Base-by-base conservation (phyloP, 2,113 vertebrate species). In the Colius striatus region DNA sequence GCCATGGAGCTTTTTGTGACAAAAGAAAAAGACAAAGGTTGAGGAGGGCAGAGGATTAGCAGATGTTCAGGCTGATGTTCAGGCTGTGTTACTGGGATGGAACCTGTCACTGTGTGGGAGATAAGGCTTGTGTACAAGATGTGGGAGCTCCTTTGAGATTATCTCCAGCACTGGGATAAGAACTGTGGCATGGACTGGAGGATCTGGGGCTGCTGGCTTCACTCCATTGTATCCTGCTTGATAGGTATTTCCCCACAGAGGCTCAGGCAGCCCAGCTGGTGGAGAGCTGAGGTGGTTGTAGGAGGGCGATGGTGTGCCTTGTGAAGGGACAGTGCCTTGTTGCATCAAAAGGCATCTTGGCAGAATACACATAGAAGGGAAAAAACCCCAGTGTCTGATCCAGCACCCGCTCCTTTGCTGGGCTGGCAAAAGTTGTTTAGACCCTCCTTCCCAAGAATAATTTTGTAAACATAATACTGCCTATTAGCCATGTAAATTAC, bases 401-500 rank as follows among this genome's bases (percentile, higher is more conserved):
- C 75, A 67, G 21, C 54, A 47, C 7, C 47, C 36, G 21, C 60
- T 91, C 22, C 72, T 95, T 92, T 72, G 73, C 90, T 88, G 70
- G n/a, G 9, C 11, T 92, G 79, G 72, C 76, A 80, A 93, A 92
- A 93, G 54, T 63, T 76, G 71, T 94, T 88, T 70, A 71, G 75
- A 81, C 61, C 58, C 47, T 72, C 62, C 36, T 84, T 96, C 93
- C 65, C 61, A 50, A 80, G 68, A 75, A 89, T 71, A 61, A 47
- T 78, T 96, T 84, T 93, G 85, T 96, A 93, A 96, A 95, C 88
- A 93, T 92, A 92, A 94, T 93, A 1, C 83, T 87, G 88, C 83
- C 54, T 84, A 92, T 95, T 96, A 97, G 73, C 68, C 30, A 82
- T 96, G 92, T 67, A 94, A 95, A 96, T 97, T 92, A 81, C 93